Evolutionary conservation across 2,888 invertebrate genomes (phyloP).

Genomic region (Zeuzera pyrina): DNA sequence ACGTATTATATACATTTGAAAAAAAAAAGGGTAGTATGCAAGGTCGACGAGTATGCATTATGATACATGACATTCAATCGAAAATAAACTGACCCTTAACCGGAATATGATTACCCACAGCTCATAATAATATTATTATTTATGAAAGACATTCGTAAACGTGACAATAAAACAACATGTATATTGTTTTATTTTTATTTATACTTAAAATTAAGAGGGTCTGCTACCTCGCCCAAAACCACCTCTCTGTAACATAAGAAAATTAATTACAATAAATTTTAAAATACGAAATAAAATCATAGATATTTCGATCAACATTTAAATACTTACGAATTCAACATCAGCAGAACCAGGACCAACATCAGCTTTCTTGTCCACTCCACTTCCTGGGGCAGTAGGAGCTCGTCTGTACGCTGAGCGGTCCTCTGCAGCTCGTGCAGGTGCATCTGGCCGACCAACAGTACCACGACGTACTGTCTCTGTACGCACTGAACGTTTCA

Average conservation of each 20-base stretch:
- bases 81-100: no score
- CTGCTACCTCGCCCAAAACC: constrained; percentile 87
- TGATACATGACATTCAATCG: no score
- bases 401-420: constrained; percentile 87
- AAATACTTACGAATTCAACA: constrained; percentile 85
- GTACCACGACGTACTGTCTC: constrained; percentile 88
- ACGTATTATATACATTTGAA: no score
- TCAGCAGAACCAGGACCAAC: constrained; percentile 95
- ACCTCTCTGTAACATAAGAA: constrained; percentile 76
- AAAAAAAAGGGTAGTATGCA: no score
- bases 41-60: no score
- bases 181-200: constrained; percentile 28
- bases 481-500: constrained; percentile 91
- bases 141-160: no score
- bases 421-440: constrained; percentile 86
- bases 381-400: constrained; percentile 74
- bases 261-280: not conserved
- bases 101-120: no score
- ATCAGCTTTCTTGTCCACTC: constrained; percentile 95
- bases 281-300: not conserved
- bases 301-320: no score
- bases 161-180: constrained; percentile 1
- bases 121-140: no score
- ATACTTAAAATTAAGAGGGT: constrained; percentile 65
- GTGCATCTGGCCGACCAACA: constrained; percentile 77